Conservation (phyloP, 1,140 invertebrate genomes). For the Drosophila nannoptera region DNA sequence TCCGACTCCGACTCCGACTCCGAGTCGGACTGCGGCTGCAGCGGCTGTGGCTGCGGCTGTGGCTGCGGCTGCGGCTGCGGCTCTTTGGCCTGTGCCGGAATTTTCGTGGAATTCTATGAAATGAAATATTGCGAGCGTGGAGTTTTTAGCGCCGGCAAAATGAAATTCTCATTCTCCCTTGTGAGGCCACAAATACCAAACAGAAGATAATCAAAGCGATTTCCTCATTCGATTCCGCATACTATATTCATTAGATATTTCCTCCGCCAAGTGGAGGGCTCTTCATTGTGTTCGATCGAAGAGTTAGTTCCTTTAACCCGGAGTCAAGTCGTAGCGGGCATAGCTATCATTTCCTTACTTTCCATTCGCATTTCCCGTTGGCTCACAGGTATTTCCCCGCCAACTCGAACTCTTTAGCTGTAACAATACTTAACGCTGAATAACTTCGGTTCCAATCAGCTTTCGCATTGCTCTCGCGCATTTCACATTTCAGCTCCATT, state of each 20-base stretch:
- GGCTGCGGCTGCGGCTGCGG: no score
- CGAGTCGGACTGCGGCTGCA: constrained; percentile 6
- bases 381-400: background rate
- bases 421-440: constrained; percentile 21
- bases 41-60: no score
- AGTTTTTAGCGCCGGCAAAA: constrained; percentile 56
- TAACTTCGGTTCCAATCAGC: constrained; percentile 3
- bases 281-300: background rate
- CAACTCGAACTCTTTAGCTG: constrained; percentile 19
- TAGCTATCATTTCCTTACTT: constrained; percentile 13
- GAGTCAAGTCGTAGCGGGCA: background rate
- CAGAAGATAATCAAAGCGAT: no score
- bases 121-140: background rate
- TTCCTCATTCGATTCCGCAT: no score
- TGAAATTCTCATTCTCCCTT: background rate
- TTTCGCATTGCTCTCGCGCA: constrained; percentile 11
- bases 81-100: constrained; percentile 40
- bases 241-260: no score
- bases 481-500: constrained; percentile 5
- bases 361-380: constrained; percentile 8
- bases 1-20: background rate
- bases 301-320: background rate
- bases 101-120: constrained; percentile 29
- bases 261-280: no score
- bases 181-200: no score